Base-by-base conservation (phyloP, 2,888 invertebrate genomes). In the Agriopis marginaria region DNA sequence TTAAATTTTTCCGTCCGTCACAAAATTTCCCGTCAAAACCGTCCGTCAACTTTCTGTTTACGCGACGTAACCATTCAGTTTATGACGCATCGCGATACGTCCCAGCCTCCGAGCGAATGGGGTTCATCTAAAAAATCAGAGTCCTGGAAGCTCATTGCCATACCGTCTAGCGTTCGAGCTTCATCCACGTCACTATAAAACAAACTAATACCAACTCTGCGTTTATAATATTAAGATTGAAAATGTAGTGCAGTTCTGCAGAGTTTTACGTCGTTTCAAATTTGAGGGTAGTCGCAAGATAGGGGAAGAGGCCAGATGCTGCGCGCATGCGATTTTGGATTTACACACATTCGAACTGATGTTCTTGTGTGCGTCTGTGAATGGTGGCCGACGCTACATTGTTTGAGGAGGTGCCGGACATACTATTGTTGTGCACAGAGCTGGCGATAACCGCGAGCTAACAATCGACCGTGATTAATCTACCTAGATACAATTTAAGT, bases 81-180 rank as follows among this genome's bases (percentile, higher is more conserved):
- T 53, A 42, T 47, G 66, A 63, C 70, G 75, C 68, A 77, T 72
- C 75, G 76, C 79, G 82, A 82, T 80, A 88, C 93, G 93, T 90
- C 89, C 82, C 89, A 83, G 84, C 87, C 75, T 86, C 86, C 79
- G 76, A 84, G 77, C 89, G 89, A 81, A 81, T 85, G 81, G 84
- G 85, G 86, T 84, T 89, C 91, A 91, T 93, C 93, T 93, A 90
- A 93, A 93, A 92, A 92, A 90, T 88, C 84, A 81, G 86, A 89
- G 83, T 93, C 91, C 93, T 91, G 89, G 85, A 88, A 90, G 89
- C 91, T 89, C 91, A 89, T 88, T 89, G 88, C 90, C 86, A 84
- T 86, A 83, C 86, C 83, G 86, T 86, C 88, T 86, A 86, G 84
- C 82, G 82, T 54, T 59, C 55, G 23, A 81, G 70, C 75, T 70